phyloP scores from a whole-genome alignment of 92 coral and sea anemone species.

The Zoanthus sociatus region DNA sequence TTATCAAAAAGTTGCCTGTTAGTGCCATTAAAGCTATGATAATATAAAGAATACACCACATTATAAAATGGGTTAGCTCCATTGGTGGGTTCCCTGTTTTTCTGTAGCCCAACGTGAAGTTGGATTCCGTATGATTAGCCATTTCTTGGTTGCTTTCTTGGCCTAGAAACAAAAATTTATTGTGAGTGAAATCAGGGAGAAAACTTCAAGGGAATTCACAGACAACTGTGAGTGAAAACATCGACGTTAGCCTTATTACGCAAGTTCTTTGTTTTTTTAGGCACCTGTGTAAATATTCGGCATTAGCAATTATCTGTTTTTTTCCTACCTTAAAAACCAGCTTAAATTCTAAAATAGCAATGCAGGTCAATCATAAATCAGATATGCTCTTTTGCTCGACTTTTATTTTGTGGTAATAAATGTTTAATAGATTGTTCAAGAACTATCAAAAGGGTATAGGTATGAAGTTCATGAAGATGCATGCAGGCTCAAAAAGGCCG shows the following conservation, averaged over 20 bases:
- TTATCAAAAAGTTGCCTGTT: constrained; percentile 76
- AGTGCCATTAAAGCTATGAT: constrained; percentile 66
- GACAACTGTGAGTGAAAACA: neutral
- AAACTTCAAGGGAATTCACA: neutral
- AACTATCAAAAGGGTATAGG: no score
- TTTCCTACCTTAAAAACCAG: neutral
- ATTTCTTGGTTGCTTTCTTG: neutral
- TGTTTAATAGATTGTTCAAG: no score
- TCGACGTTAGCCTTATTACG: neutral
- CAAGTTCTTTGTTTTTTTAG: neutral
- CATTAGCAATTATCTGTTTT: no score
- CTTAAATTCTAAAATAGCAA: neutral
- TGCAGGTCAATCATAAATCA: no score
- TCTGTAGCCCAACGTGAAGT: neutral
- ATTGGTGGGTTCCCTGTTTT: constrained; percentile 46
- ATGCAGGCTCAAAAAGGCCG: no score
- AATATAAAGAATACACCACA: constrained; percentile 66
- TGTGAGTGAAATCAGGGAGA: neutral
- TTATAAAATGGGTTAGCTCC: constrained; percentile 50
- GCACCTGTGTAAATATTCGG: neutral
- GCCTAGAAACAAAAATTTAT: neutral
- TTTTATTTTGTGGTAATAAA: no score
- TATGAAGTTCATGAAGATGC: no score
- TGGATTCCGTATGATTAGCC: constrained; percentile 43
- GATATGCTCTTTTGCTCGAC: no score